Evolutionary conservation across 2,113 vertebrate species (phyloP), one percentile per base, ranked within the genome.

Genomic region (Chaenogobius annularis): DNA sequence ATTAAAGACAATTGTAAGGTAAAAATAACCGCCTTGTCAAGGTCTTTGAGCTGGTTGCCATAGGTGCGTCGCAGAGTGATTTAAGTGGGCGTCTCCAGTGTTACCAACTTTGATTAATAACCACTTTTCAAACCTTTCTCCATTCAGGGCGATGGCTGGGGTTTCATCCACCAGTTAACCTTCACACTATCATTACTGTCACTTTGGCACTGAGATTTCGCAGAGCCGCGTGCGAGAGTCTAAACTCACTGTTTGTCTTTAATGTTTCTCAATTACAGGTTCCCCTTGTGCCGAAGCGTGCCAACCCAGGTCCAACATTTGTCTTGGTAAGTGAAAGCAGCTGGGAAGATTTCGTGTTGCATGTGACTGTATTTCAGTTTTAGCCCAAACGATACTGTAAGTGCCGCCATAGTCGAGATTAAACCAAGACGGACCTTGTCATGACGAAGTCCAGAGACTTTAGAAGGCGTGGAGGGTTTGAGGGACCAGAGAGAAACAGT

Each of bases 61-160:
- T 61, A 71, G 40, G 78, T 84, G 89, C 92, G 90, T 89, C 26
- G 12, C 13, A 31, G 93, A 94, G 91, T 81, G 93, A 95, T 93
- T 91, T 95, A 87, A 92, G 93, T 90, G 87, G 81, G 82, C 69
- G 69, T 90, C 89, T 88, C 90, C 92, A 93, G 94, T 94, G 89
- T 89, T 94, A 94, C 92, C 94, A 85, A 85, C 92, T 95, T 97
- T 95, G 94, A 92, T 93, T 95, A 87, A 92, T 93, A 91, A 92
- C 89, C 91, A 92, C 89, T 90, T 93, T 93, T 94, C 92, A 93
- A 90, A 90, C 73, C 79, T 85, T 80, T 87, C 87, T 61, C 82
- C 75, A 78, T 90, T 87, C 90, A 85, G 89, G 82, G 59, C 77
- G 83, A 83, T 75, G 48, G 85, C 88, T 76, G 66, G 35, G n/a